Percentiles rank a stretch among this genome's conserved stretches.
Conservation (phyloP, 2,113 vertebrate species). For the Seriola dumerili region DNA sequence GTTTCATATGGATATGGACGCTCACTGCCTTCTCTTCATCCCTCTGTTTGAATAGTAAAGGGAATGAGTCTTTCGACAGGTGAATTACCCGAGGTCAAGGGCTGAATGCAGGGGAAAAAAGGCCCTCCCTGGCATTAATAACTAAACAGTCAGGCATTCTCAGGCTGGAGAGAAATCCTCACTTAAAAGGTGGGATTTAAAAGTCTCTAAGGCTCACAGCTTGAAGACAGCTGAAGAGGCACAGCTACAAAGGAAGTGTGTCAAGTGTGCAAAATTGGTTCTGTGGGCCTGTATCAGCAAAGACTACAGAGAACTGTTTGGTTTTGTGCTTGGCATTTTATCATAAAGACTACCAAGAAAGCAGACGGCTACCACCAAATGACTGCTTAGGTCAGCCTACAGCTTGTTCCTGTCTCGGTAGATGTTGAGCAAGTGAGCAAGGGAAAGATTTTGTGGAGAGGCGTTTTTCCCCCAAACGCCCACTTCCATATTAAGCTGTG, state of each 20-base stretch:
- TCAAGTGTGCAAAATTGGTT: conserved; percentile 73
- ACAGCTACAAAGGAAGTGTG: conserved; percentile 70
- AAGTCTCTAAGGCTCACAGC: conserved; percentile 68
- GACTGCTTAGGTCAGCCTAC: conserved; percentile 7
- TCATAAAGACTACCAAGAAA: conserved; percentile 39
- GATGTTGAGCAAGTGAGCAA: conserved; percentile 24
- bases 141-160: conserved; percentile 76
- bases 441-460: conserved; percentile 8
- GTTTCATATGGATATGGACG: conserved; percentile 37
- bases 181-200: conserved; percentile 80
- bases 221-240: conserved; percentile 71
- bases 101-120: conserved; percentile 40
- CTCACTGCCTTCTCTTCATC: conserved; percentile 51
- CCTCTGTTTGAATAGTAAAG: conserved; percentile 59
- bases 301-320: conserved; percentile 64
- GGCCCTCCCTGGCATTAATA: conserved; percentile 74
- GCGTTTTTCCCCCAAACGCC: conserved; percentile 11
- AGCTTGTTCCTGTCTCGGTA: conserved; percentile 34
- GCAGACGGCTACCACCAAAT: conserved; percentile 17
- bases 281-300: conserved; percentile 65
- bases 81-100: conserved; percentile 74
- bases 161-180: conserved; percentile 74
- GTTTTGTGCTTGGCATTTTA: conserved; percentile 58
- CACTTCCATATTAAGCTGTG: conserved; percentile 36
- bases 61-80: conserved; percentile 60